These are phyloP conservation scores for Luidia sarsii DNA, from an alignment of 53 echinoderm and acorn worm species.

Conservation along the genomic window DNA sequence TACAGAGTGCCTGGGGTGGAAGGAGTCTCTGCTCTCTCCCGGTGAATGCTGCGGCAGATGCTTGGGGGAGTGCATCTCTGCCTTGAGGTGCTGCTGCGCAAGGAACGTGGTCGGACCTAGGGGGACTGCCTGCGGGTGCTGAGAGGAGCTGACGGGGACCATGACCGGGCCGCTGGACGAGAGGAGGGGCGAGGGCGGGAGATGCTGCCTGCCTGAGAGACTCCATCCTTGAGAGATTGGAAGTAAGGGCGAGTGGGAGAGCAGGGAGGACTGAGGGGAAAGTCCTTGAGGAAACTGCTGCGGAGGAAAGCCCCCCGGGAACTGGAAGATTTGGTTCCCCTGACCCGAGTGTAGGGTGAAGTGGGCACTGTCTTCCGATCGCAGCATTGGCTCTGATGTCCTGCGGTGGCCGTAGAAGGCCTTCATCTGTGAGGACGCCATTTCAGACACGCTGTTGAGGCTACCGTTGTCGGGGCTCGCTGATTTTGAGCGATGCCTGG, in stretches of 20 bases:
- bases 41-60: constrained; percentile 43
- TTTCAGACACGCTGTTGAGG: constrained; percentile 11
- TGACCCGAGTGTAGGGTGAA: constrained; percentile 54
- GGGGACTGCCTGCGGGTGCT: constrained; percentile 43
- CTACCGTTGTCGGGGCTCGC: constrained; percentile 48
- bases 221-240: constrained; percentile 71
- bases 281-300: constrained; percentile 77
- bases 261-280: constrained; percentile 76
- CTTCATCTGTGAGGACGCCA: constrained; percentile 61
- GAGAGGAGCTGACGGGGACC: constrained; percentile 55
- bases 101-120: constrained; percentile 43
- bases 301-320: constrained; percentile 64
- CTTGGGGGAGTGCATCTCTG: constrained; percentile 63
- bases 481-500: constrained; percentile 69
- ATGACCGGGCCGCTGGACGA: constrained; percentile 61
- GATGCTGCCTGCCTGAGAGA: constrained; percentile 65
- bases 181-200: constrained; percentile 68
- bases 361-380: constrained; percentile 60
- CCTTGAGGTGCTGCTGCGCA: constrained; percentile 56
- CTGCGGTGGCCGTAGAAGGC: constrained; percentile 62
- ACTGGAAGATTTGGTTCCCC: constrained; percentile 78
- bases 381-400: constrained; percentile 59
- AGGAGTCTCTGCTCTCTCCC: constrained; percentile 48
- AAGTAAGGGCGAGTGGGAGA: constrained; percentile 81
- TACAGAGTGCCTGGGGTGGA: constrained; percentile 54